Percentiles rank a stretch among this genome's conserved stretches.
Evolutionary conservation across 2,888 invertebrate genomes (phyloP).

Genomic region (Mystacides longicornis): DNA sequence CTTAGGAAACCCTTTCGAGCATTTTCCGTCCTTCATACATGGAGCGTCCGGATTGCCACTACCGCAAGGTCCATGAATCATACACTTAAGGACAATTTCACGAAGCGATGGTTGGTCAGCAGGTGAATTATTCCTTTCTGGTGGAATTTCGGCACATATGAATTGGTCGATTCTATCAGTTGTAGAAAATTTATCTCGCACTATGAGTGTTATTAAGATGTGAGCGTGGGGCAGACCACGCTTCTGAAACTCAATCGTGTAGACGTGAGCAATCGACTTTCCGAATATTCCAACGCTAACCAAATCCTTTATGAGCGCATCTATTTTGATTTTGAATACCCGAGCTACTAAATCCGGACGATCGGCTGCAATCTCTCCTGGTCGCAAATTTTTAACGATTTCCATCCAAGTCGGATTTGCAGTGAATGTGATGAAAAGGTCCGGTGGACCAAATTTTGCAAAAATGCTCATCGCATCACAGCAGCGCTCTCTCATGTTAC

Average conservation of each 20-base stretch:
- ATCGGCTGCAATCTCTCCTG: conserved; percentile 5
- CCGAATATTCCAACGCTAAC: conserved; percentile 8
- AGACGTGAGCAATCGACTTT: not conserved
- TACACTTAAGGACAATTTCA: not conserved
- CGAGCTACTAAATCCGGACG: conserved; percentile 22
- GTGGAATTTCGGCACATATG: not conserved
- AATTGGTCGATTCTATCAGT: not conserved
- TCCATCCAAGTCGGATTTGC: not conserved
- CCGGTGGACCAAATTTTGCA: not conserved
- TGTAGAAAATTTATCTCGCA: conserved; percentile 1
- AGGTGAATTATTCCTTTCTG: too few relatives aligned
- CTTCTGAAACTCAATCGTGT: conserved; percentile 17
- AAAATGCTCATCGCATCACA: not conserved
- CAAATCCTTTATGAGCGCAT: conserved; percentile 17
- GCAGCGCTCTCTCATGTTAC: not conserved
- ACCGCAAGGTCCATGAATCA: conserved; percentile 3
- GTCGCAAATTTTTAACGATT: not conserved
- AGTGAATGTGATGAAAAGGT: not conserved
- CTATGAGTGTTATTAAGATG: conserved; percentile 9
- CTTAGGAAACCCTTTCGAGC: not conserved
- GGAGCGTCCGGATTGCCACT: not conserved
- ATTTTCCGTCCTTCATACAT: not conserved
- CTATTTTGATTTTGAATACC: conserved; percentile 20
- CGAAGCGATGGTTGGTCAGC: not conserved
- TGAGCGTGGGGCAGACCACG: conserved; percentile 16